Evolutionary conservation across 2,797 vertebrate species (phyloP).

Genomic region (Urophycis tenuis): DNA sequence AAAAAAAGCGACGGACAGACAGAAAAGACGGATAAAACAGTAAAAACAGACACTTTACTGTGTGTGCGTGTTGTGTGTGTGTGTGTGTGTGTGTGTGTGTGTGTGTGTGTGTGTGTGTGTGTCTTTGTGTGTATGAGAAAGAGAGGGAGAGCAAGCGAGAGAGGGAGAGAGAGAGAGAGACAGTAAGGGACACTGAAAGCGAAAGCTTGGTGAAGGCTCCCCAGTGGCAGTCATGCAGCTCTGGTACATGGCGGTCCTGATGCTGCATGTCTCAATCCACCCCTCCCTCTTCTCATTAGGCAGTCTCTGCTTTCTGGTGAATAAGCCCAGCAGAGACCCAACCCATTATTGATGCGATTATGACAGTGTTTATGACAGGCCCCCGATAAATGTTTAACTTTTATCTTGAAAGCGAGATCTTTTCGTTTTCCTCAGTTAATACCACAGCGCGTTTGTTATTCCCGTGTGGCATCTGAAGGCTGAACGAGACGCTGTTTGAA

Average conservation of each 20-base stretch:
- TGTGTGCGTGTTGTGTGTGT: too few species aligned
- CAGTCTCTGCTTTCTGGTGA: not conserved
- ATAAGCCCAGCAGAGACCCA: not conserved
- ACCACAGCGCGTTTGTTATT: not conserved
- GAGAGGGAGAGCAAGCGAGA: not conserved
- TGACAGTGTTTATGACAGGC: constrained; percentile 8
- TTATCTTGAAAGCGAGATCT: not conserved
- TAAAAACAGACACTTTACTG: too few species aligned
- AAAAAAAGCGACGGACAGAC: too few species aligned
- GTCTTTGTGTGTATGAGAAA: not conserved
- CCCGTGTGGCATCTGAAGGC: not conserved
- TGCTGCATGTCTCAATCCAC: constrained; percentile 10
- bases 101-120: not conserved
- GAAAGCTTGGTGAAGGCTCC: not conserved
- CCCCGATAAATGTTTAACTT: not conserved
- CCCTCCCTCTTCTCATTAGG: constrained; percentile 28
- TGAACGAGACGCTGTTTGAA: not conserved
- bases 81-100: not conserved
- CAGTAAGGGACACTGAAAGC: not conserved
- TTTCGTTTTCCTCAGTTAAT: not conserved
- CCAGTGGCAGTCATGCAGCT: not conserved
- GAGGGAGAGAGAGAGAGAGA: not conserved
- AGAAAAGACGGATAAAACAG: too few species aligned
- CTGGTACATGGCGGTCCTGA: not conserved
- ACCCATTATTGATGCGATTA: constrained; percentile 20